phyloP scores from a whole-genome alignment of 2,797 vertebrate genomes.

The Danio kyathit region DNA sequence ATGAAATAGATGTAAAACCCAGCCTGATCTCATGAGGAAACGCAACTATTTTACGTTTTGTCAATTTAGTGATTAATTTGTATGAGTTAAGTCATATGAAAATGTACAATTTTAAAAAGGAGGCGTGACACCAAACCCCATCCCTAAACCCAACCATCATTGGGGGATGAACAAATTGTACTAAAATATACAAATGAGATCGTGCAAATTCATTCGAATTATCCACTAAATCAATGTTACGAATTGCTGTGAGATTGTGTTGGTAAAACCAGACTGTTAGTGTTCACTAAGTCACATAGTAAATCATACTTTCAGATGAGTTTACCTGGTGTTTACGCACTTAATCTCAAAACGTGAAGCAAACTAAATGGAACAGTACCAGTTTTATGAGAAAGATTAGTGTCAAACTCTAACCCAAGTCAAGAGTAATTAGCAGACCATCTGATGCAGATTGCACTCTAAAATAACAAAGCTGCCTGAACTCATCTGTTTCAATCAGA shows the following conservation, averaged over 20 bases:
- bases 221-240: too few relatives aligned
- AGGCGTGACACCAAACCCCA: too few relatives aligned
- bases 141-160: too few relatives aligned
- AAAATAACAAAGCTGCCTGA: background rate
- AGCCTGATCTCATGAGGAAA: too few relatives aligned
- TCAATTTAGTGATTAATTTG: too few relatives aligned
- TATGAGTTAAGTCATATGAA: too few relatives aligned
- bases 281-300: background rate
- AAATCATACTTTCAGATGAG: slow-evolving; percentile 12
- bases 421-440: background rate
- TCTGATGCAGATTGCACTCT: background rate
- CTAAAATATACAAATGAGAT: too few relatives aligned
- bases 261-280: background rate
- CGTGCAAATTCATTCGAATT: too few relatives aligned
- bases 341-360: background rate
- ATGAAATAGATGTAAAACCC: background rate
- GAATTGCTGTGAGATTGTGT: too few relatives aligned
- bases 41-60: too few relatives aligned
- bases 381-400: background rate
- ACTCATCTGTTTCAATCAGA: background rate
- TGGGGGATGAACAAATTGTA: too few relatives aligned
- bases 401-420: background rate
- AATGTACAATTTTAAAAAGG: too few relatives aligned
- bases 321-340: background rate
- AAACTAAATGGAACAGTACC: background rate